These are phyloP conservation scores for Agrilus planipennis DNA, from an alignment of 1,140 invertebrate species.

Conservation along the genomic window DNA sequence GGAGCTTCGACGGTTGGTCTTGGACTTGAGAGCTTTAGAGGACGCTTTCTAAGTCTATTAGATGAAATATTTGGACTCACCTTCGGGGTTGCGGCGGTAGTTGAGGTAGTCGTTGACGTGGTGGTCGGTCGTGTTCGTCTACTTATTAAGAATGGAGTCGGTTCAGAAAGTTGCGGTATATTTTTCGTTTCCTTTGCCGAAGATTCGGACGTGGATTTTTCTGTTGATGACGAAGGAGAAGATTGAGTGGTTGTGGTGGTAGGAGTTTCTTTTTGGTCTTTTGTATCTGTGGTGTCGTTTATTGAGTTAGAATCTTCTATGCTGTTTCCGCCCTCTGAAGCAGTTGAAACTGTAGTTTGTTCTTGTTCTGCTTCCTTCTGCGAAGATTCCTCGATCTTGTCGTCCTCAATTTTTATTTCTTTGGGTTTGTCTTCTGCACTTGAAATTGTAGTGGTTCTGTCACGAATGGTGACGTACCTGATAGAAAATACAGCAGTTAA, in stretches of 20 bases:
- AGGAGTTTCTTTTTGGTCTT: background rate
- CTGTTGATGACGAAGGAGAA: background rate
- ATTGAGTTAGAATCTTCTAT: background rate
- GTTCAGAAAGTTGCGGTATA: constrained; percentile 27
- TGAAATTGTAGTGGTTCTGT: constrained; percentile 3
- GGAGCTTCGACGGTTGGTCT: background rate
- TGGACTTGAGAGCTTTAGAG: background rate
- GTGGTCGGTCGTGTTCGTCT: constrained; percentile 32
- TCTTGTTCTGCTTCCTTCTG: background rate
- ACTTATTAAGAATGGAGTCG: constrained; percentile 31
- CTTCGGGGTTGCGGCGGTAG: constrained; percentile 15
- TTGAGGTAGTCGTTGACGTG: constrained; percentile 19
- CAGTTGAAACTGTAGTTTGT: background rate
- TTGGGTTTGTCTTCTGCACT: no score
- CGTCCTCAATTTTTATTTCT: no score
- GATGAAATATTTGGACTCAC: constrained; percentile 38
- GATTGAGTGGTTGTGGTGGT: background rate
- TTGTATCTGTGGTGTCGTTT: background rate
- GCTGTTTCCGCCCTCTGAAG: background rate
- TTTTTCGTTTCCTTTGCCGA: constrained; percentile 7
- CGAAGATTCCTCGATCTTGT: background rate
- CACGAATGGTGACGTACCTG: constrained; percentile 6
- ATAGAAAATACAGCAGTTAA: no score
- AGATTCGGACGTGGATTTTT: background rate
- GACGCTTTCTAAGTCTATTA: constrained; percentile 18